These are phyloP conservation scores for Didymodactylos carnosus DNA, from an alignment of 2,888 invertebrate genomes.

Conservation along the genomic window DNA sequence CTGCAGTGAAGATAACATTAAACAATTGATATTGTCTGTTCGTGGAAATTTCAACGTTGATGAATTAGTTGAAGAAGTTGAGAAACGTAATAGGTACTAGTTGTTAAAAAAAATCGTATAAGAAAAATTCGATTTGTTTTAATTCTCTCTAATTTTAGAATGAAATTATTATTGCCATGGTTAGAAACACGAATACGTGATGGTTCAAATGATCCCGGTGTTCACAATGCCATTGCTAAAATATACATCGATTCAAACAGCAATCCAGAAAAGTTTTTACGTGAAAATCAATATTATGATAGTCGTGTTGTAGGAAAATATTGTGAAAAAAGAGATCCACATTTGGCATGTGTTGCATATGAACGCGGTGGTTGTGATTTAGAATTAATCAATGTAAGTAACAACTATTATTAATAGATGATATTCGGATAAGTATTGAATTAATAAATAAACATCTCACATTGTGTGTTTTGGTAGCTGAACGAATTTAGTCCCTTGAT, in stretches of 20 bases:
- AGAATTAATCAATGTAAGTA: constrained; percentile 38
- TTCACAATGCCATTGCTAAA: constrained; percentile 95
- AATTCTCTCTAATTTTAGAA: constrained; percentile 43
- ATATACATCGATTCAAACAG: constrained; percentile 99
- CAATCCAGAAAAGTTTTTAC: constrained; percentile 76
- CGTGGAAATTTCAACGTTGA: constrained; percentile 96
- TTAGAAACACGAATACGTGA: constrained; percentile 89
- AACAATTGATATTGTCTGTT: constrained; percentile 87
- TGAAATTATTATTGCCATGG: constrained; percentile 87
- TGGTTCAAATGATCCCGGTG: constrained; percentile 84
- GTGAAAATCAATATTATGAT: constrained; percentile 66
- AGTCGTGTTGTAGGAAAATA: constrained; percentile 77
- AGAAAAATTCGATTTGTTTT: no score
- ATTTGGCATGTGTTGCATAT: constrained; percentile 93
- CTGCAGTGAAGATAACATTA: constrained; percentile 94
- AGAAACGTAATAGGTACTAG: constrained; percentile 38
- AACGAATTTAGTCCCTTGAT: no score
- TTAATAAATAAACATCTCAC: no score
- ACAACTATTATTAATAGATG: not conserved
- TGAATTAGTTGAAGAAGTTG: constrained; percentile 77
- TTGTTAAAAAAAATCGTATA: constrained; percentile 20
- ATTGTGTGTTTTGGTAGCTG: no score
- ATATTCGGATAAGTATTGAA: no score
- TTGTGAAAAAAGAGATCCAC: constrained; percentile 97
- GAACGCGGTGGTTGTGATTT: constrained; percentile 93